These are phyloP conservation scores for Leucania comma DNA, from an alignment of 2,888 invertebrate species.

Conservation along the genomic window DNA sequence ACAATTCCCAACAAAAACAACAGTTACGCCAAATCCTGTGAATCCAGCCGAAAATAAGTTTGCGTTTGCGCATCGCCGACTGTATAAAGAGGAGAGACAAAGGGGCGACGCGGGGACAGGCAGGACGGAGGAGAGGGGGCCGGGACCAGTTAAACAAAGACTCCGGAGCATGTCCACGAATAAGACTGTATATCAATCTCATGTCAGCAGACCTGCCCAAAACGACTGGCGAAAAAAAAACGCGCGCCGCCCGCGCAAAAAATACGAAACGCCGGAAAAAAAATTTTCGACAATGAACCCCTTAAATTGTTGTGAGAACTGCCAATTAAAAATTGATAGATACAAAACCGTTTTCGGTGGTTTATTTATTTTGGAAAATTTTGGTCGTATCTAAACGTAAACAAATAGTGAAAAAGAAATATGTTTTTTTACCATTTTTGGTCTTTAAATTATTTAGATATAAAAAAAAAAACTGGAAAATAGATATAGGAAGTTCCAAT, in stretches of 20 bases:
- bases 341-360: slow-evolving; percentile 74
- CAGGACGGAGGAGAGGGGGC: slow-evolving; percentile 66
- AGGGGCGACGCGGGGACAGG: slow-evolving; percentile 77
- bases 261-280: slow-evolving; percentile 78
- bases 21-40: slow-evolving; percentile 72
- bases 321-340: slow-evolving; percentile 91
- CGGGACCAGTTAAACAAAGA: slow-evolving; percentile 89
- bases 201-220: slow-evolving; percentile 88
- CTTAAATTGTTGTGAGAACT: slow-evolving; percentile 89
- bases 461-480: background rate
- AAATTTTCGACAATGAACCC: slow-evolving; percentile 86
- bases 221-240: slow-evolving; percentile 86
- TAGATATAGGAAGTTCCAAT: background rate
- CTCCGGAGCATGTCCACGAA: slow-evolving; percentile 87
- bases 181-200: slow-evolving; percentile 90
- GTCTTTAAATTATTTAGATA: background rate
- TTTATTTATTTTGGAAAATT: slow-evolving; percentile 54
- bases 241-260: slow-evolving; percentile 77
- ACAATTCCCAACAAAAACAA: slow-evolving; percentile 70
- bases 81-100: slow-evolving; percentile 87
- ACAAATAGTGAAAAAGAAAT: background rate
- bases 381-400: slow-evolving; percentile 17
- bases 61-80: slow-evolving; percentile 81
- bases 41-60: slow-evolving; percentile 85
- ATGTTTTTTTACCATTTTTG: background rate